These are phyloP conservation scores for Thermophis baileyi DNA, from an alignment of 2,113 vertebrate species.

Conservation along the genomic window DNA sequence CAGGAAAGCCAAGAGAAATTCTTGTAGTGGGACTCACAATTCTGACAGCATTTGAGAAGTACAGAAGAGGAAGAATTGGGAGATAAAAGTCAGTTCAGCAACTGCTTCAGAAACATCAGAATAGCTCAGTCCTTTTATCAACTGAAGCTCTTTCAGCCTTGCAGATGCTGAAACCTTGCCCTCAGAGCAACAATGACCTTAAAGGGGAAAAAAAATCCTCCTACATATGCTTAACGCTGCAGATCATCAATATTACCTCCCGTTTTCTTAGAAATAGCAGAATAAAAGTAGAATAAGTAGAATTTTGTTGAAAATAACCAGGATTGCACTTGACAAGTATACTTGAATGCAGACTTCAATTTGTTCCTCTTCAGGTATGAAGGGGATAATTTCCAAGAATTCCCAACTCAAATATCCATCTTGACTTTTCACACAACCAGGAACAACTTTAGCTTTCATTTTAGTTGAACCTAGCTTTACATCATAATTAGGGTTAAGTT, in stretches of 20 bases:
- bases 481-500: neutral
- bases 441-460: neutral
- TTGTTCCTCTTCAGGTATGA: neutral
- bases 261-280: neutral
- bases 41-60: neutral
- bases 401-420: neutral
- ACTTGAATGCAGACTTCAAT: neutral
- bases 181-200: neutral
- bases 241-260: neutral
- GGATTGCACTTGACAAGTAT: neutral
- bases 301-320: neutral
- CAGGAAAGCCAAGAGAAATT: neutral
- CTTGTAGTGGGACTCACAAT: neutral
- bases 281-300: neutral
- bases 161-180: neutral
- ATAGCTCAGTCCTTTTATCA: neutral
- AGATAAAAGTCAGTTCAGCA: neutral
- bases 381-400: neutral
- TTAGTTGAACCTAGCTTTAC: neutral
- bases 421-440: neutral
- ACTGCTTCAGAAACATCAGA: neutral
- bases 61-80: neutral
- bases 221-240: neutral
- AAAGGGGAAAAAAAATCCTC: neutral
- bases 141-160: neutral